A percentile compares a stretch with the other conserved stretches of the same genome.
Evolutionary conservation across 2,888 invertebrate species (phyloP).

Genomic region (Nomada flava): DNA sequence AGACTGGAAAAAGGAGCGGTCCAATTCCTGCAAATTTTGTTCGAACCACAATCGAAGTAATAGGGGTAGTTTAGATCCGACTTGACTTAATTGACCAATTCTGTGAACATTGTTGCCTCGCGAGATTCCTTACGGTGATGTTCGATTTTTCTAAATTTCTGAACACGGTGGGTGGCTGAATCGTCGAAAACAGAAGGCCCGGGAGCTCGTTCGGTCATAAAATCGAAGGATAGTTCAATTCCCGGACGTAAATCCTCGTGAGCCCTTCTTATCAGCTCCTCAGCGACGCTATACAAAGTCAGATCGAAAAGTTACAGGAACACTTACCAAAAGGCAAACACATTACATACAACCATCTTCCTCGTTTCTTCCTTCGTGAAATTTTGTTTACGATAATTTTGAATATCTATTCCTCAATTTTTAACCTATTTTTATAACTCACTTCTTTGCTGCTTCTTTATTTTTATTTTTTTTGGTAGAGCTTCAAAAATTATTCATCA

Average conservation of each 20-base stretch:
- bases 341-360: neutral
- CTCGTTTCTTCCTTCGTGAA: neutral
- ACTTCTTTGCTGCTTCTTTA: no score
- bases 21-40: slow-evolving; percentile 12
- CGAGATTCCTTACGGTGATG: neutral
- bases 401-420: no score
- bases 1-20: slow-evolving; percentile 14
- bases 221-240: slow-evolving; percentile 49
- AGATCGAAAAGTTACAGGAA: slow-evolving; percentile 23
- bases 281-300: slow-evolving; percentile 21
- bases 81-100: neutral
- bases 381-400: neutral
- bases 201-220: slow-evolving; percentile 30
- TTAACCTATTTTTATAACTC: no score
- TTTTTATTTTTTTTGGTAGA: no score
- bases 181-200: slow-evolving; percentile 26
- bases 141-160: slow-evolving; percentile 18
- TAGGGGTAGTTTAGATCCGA: neutral
- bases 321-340: neutral
- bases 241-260: slow-evolving; percentile 44
- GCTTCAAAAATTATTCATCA: no score
- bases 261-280: slow-evolving; percentile 43
- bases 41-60: neutral
- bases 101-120: neutral
- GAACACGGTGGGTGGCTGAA: slow-evolving; percentile 29